Base-by-base conservation (phyloP, 2,888 invertebrate species). In the Clepsis dumicolana region DNA sequence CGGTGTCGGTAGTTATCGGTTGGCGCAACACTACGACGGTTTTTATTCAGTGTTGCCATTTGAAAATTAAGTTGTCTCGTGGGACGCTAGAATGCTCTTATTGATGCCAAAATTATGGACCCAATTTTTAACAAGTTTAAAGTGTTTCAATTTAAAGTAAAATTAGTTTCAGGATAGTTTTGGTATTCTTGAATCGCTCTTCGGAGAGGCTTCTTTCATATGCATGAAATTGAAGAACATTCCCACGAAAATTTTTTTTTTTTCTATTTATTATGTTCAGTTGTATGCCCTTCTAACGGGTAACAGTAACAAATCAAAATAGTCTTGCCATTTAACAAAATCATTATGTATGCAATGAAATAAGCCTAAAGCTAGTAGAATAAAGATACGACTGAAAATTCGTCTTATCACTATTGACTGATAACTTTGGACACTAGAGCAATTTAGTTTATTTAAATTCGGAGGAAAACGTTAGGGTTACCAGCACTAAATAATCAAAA, bases 21-120 rank as follows among this genome's bases (percentile, higher is more conserved):
- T 57, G 38, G 56, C 50, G 50, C 62, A 67, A 63, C 62, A 62
- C 56, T 61, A 35, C 32, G 50, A 21, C 38, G 56, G 60, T 74
- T 72, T 62, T 72, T 74, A 72, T 54, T 79, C 75, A 75, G 74
- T 77, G 76, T 79, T 78, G 75, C 75, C 73, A 75, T 74, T 75
- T 62, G 72, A 53, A 66, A 65, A 71, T 61, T 70, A 60, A 56
- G 54, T 68, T 65, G 62, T 60, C 57, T 65, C 25, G 56, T 74
- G 72, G 77, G 77, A 68, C 57, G 64, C 64, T 74, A 77, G 73
- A 73, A 74, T 74, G 74, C 74, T 73, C 73, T 80, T 76, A 73
- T 76, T 74, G 72, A 78, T 80, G 81, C 82, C 84, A 82, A 83
- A 81, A 75, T 68, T 72, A 77, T 74, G 80, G 79, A 78, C 74